Evolutionary conservation across 2,113 vertebrate species (phyloP), one percentile per base, ranked within the genome.

Genomic region (Sardina pilchardus): DNA sequence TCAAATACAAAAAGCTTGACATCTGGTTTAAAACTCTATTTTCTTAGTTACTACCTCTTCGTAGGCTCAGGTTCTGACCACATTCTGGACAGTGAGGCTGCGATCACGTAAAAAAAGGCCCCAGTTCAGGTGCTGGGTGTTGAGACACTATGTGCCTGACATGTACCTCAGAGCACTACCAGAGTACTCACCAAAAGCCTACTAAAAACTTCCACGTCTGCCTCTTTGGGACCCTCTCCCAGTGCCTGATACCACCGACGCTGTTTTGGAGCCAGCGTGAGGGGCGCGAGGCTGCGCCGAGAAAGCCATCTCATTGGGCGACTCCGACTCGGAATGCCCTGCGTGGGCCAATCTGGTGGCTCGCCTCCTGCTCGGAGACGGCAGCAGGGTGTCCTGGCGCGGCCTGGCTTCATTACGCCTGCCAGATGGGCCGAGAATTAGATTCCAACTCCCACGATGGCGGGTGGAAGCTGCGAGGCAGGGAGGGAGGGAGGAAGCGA

Each of bases 361-460:
- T 91, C 91, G 93, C 92, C 94, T 93, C 93, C 92, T 93, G 91
- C 93, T 93, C 92, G 91, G 93, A 91, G 91, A 87, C 90, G 92
- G 91, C 92, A 93, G 93, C 93, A 90, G 94, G 93, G 91, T 91
- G 92, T 92, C 91, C 94, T 85, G 91, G 90, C 92, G 86, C 50
- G 81, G 88, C 90, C 82, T 88, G 89, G 91, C 93, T 95, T 96
- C 95, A 95, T 95, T 94, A 94, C 93, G 89, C 92, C 94, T 94
- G 94, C 92, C 93, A 94, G 94, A 94, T 95, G 93, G 95, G 91
- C 91, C 90, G 92, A 93, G 92, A 94, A 91, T 96, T 95, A 94
- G 93, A 92, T 95, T 93, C 93, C 85, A 93, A 93, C 93, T 95
- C 95, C 92, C 92, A 90, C 85, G 87, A 89, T 92, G 92, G 93